phyloP scores from a whole-genome alignment of 2,797 vertebrate genomes.

The Lemur catta region DNA sequence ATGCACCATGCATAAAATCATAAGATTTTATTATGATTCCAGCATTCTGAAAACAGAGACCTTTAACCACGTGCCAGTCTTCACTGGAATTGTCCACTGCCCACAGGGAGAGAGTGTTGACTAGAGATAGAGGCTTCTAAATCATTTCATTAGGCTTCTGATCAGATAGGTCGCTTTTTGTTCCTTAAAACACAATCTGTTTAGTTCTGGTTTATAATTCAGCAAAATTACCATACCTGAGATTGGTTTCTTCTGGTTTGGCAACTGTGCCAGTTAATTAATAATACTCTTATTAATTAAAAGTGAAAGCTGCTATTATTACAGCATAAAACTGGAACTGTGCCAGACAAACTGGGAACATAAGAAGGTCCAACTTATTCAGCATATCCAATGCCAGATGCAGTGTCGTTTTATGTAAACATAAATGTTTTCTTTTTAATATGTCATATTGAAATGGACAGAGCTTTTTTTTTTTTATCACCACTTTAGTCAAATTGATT shows the following conservation, averaged over 20 bases:
- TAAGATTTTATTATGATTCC: neutral
- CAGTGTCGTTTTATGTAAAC: conserved; percentile 32
- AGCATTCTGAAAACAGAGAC: neutral
- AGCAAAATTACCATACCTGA: neutral
- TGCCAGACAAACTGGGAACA: neutral
- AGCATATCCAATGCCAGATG: conserved; percentile 38
- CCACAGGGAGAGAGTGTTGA: neutral
- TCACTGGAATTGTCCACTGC: neutral
- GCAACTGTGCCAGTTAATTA: conserved; percentile 25
- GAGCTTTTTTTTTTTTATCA: conserved; percentile 58
- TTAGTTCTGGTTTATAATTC: neutral
- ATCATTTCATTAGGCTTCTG: neutral
- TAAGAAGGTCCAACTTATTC: conserved; percentile 16
- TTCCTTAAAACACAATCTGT: neutral
- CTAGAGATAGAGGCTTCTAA: neutral
- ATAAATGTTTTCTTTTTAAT: conserved; percentile 54
- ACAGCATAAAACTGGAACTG: neutral
- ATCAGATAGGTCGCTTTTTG: neutral
- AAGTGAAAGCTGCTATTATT: conserved; percentile 54
- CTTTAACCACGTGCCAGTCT: neutral
- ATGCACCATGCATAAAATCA: neutral
- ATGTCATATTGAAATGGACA: conserved; percentile 61
- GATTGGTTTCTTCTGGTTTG: conserved; percentile 34
- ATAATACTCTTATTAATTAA: conserved; percentile 50
- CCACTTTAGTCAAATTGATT: conserved; percentile 49